A percentile compares a stretch with the other conserved stretches of the same genome.
These are phyloP conservation scores for Papilio polytes DNA, from an alignment of 1,140 invertebrate species.

Conservation along the genomic window DNA sequence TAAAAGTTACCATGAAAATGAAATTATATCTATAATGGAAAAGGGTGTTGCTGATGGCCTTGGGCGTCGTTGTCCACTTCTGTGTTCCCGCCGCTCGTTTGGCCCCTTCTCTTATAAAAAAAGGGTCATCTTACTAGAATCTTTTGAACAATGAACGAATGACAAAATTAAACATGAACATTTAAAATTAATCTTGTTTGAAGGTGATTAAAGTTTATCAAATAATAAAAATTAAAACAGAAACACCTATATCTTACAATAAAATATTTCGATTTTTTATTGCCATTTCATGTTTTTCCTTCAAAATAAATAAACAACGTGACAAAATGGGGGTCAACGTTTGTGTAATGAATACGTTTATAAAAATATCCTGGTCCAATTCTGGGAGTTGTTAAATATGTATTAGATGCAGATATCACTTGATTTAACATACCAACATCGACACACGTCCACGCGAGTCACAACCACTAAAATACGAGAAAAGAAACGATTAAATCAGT, in stretches of 20 bases:
- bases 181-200: too few relatives aligned
- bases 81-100: too few relatives aligned
- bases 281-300: not conserved
- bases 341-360: not conserved
- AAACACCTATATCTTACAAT: not conserved
- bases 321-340: constrained; percentile 11
- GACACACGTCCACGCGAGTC: constrained; percentile 24
- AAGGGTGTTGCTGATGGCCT: too few relatives aligned
- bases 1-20: too few relatives aligned
- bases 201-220: too few relatives aligned
- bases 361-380: constrained; percentile 14
- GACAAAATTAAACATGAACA: too few relatives aligned
- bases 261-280: not conserved
- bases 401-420: constrained; percentile 27
- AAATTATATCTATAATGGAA: too few relatives aligned
- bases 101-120: too few relatives aligned
- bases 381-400: constrained; percentile 25
- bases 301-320: not conserved
- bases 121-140: too few relatives aligned
- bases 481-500: constrained; percentile 32
- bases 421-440: constrained; percentile 31
- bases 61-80: too few relatives aligned
- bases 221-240: too few relatives aligned
- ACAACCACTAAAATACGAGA: not conserved
- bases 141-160: too few relatives aligned